Evolutionary conservation across 2,888 invertebrate species (phyloP).

Genomic region (Nemotelus nigrinus): DNA sequence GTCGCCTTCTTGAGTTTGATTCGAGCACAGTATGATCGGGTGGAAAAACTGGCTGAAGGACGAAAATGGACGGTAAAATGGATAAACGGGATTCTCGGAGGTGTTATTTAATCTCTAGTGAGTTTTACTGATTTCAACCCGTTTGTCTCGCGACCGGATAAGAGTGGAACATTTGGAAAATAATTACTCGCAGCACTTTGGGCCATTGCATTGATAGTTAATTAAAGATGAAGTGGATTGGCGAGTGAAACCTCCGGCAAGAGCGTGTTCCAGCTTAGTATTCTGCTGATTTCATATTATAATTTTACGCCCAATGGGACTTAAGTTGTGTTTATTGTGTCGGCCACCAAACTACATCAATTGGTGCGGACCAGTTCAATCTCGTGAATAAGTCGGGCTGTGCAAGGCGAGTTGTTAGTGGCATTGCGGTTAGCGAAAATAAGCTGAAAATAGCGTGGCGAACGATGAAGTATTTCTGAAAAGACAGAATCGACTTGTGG

Average conservation of each 20-base stretch:
- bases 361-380: constrained; percentile 19
- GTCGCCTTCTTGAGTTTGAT: constrained; percentile 20
- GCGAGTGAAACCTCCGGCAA: constrained; percentile 7
- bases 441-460: constrained; percentile 3
- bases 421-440: constrained; percentile 7
- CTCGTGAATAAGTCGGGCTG: too few relatives aligned
- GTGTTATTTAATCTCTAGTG: constrained; percentile 27
- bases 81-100: not conserved
- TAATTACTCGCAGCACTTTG: constrained; percentile 12
- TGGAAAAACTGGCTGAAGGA: not conserved
- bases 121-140: not conserved
- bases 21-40: not conserved
- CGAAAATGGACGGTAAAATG: constrained; percentile 3
- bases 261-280: not conserved
- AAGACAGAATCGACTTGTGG: not conserved
- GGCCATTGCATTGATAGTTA: not conserved
- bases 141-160: constrained; percentile 3
- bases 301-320: constrained; percentile 26
- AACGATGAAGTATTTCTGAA: constrained; percentile 11
- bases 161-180: constrained; percentile 4
- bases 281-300: not conserved
- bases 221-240: constrained; percentile 8
- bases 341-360: not conserved
- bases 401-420: not conserved
- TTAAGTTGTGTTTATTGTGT: constrained; percentile 7